Conservation (phyloP, 2,888 invertebrate genomes). For the Ichneumoninae sp. region DNA sequence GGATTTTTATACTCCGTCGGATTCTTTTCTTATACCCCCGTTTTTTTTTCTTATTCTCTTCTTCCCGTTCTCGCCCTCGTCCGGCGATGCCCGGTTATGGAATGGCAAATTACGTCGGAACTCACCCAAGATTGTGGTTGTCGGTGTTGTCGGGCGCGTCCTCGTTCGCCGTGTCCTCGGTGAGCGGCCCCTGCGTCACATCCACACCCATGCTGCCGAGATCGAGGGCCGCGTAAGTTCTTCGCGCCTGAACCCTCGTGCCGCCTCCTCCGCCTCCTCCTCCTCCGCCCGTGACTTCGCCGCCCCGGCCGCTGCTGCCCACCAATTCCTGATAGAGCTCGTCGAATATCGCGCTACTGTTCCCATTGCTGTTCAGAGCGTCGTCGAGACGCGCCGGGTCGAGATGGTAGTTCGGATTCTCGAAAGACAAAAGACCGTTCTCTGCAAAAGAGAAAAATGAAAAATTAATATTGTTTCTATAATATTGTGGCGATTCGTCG, state of each 20-base stretch:
- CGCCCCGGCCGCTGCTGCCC: slow-evolving; percentile 83
- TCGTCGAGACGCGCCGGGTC: slow-evolving; percentile 92
- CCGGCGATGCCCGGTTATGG: not conserved
- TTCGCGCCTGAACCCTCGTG: slow-evolving; percentile 84
- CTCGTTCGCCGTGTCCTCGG: slow-evolving; percentile 84
- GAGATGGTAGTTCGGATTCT: slow-evolving; percentile 96
- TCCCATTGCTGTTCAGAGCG: slow-evolving; percentile 89
- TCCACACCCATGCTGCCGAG: slow-evolving; percentile 90
- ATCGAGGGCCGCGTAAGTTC: slow-evolving; percentile 89
- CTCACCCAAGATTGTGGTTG: slow-evolving; percentile 86
- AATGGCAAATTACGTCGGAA: slow-evolving; percentile 39
- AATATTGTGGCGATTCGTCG: not conserved
- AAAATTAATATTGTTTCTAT: not conserved
- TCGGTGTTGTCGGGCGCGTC: slow-evolving; percentile 83
- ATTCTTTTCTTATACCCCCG: slow-evolving; percentile 67
- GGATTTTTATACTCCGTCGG: slow-evolving; percentile 80
- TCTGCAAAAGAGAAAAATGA: slow-evolving; percentile 86
- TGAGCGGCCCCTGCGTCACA: slow-evolving; percentile 87
- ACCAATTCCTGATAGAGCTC: slow-evolving; percentile 89
- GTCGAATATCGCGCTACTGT: slow-evolving; percentile 88
- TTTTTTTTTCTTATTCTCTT: slow-evolving; percentile 37
- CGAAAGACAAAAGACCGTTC: slow-evolving; percentile 95
- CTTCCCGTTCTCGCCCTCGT: not conserved
- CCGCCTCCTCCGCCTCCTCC: slow-evolving; percentile 85
- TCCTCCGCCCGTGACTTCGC: slow-evolving; percentile 85